Percentiles rank a stretch among this genome's conserved stretches.
Evolutionary conservation across 53 echinoderm and acorn worm species (phyloP).

Genomic region (Mesocentrotus franciscanus): DNA sequence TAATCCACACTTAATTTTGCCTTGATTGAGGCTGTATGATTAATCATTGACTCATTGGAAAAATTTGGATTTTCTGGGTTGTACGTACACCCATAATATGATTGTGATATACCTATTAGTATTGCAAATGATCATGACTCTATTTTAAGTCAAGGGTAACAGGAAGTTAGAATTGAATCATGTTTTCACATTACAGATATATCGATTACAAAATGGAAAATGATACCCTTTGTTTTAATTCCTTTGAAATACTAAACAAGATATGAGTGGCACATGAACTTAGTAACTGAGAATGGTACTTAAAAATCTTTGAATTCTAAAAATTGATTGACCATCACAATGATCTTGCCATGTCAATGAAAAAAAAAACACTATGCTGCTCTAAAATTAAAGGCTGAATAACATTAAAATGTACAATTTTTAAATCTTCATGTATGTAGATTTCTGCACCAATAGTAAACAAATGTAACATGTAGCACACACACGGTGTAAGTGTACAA

Average conservation of each 20-base stretch:
- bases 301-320: background rate
- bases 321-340: background rate
- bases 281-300: background rate
- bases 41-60: too few species aligned
- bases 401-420: background rate
- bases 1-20: too few species aligned
- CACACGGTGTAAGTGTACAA: background rate
- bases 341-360: constrained; percentile 3
- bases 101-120: too few species aligned
- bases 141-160: background rate
- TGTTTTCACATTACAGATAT: too few species aligned
- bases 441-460: background rate
- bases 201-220: too few species aligned
- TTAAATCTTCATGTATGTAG: background rate
- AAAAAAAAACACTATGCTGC: background rate
- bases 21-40: too few species aligned
- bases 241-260: too few species aligned
- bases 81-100: too few species aligned
- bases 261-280: background rate
- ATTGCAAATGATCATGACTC: background rate
- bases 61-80: too few species aligned
- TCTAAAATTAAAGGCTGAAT: constrained; percentile 1
- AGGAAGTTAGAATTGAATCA: background rate
- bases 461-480: background rate
- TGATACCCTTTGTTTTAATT: too few species aligned